Evolutionary conservation across 1,140 invertebrate species (phyloP), one percentile per base, ranked within the genome.

Genomic region (Potamilus streckersoni): DNA sequence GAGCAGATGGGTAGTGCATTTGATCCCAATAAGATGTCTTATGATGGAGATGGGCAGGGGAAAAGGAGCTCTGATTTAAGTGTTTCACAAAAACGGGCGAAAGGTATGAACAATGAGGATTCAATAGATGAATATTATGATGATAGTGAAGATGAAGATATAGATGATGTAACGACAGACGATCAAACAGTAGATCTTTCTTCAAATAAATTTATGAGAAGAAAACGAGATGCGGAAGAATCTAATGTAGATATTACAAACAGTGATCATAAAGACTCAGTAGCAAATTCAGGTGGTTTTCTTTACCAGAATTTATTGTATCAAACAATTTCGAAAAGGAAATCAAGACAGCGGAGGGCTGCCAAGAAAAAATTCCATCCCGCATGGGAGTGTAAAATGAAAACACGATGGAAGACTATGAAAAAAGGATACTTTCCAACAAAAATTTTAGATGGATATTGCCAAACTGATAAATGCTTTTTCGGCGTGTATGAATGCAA

Each of bases 401-500:
- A 56, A 17, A 56, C 58, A 61, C 55, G 13, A 59, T 71, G 69
- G 74, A 62, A 59, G 19, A 62, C 31, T 55, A 66, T 70, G 55
- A 49, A 58, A 67, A 65, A 76, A 31, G 73, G 68, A 6, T 71
- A 71, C 60, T 76, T 76, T 76, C 74, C 74, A n/a, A 71, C 68
- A 67, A 63, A 68, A 58, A 67, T 76, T 65, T 76, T 69, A 55
- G 69, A 71, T 20, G 64, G 69, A 38, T 20, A 59, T 16, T 76
- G 74, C 59, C 59, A 49, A 61, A 55, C 66, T 38, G 68, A 76
- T 49, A 65, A 60, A n/a, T 76, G 74, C 55, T 76, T 76, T 56
- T 76, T 76, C 49, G 69, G 74, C 17, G 64, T 76, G 27, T 76
- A 76, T 27, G n/a, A 23, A 58, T 76, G 74, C 61, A 76, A 71